Conservation (phyloP, 2,797 vertebrate genomes). For the Sebastolobus altivelis region DNA sequence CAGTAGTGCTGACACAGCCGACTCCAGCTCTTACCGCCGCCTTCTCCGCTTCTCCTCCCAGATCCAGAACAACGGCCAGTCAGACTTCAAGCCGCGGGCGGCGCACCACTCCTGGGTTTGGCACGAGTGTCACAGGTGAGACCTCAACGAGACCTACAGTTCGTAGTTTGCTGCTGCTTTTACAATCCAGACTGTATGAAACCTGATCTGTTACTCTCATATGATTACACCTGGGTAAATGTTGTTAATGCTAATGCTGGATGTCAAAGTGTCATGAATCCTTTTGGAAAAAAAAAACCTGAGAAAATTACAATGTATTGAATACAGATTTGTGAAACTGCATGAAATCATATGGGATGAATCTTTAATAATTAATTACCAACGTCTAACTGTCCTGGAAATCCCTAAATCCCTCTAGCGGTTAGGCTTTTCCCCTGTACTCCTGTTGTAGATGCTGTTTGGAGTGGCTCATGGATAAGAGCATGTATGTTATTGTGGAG, state of each 20-base stretch:
- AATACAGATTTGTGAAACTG: background rate
- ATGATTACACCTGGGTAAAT: background rate
- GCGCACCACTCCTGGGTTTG: conserved; percentile 94
- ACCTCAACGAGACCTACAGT: background rate
- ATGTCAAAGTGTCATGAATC: background rate
- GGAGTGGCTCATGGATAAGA: background rate
- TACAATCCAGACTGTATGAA: background rate
- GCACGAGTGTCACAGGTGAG: conserved; percentile 97
- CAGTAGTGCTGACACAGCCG: conserved; percentile 78
- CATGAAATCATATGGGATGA: background rate
- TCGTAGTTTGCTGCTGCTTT: background rate
- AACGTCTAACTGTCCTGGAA: background rate
- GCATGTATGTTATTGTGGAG: background rate
- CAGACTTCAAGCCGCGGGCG: conserved; percentile 92
- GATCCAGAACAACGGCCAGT: conserved; percentile 95
- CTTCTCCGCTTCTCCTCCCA: conserved; percentile 97
- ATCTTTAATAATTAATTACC: background rate
- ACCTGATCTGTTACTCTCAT: background rate
- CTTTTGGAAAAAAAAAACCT: rapidly evolving
- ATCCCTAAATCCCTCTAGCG: background rate
- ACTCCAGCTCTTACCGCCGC: conserved; percentile 87
- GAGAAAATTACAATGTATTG: background rate
- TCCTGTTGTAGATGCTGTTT: background rate
- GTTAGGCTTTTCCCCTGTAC: background rate
- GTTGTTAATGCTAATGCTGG: background rate